phyloP scores from a whole-genome alignment of 2,797 vertebrate genomes.

The Euthynnus affinis region DNA sequence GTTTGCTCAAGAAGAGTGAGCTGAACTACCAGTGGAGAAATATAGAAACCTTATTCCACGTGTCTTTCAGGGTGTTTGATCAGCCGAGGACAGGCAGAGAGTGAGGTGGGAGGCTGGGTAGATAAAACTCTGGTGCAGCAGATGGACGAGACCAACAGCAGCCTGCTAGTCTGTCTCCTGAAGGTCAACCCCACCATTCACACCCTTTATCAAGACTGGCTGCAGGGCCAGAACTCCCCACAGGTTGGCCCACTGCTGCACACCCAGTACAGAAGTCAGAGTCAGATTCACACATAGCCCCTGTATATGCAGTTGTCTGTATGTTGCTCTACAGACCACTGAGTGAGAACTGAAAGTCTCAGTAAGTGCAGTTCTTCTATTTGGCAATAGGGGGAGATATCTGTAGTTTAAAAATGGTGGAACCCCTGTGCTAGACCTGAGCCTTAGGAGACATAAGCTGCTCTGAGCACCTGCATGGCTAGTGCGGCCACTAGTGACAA shows the following conservation, averaged over 20 bases:
- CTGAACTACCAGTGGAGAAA: too few species aligned
- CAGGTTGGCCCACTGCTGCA: constrained; percentile 86
- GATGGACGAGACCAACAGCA: constrained; percentile 93
- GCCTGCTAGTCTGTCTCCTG: constrained; percentile 88
- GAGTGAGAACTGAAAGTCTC: neutral
- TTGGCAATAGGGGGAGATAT: constrained; percentile 47
- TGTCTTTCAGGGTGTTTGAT: constrained; percentile 91
- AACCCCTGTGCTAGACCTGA: neutral
- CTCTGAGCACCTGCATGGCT: too few species aligned
- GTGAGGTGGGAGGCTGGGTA: constrained; percentile 79
- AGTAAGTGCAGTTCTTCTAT: constrained; percentile 23
- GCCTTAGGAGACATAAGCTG: neutral
- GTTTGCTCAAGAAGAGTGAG: too few species aligned
- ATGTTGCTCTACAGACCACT: neutral
- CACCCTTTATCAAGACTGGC: constrained; percentile 93
- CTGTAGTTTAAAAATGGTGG: neutral
- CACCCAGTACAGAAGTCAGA: constrained; percentile 84
- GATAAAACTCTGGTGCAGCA: constrained; percentile 90
- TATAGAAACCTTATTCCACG: too few species aligned
- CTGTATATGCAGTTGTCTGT: constrained; percentile 86
- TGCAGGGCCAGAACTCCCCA: constrained; percentile 89
- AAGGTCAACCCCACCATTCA: constrained; percentile 86
- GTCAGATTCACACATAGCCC: constrained; percentile 63
- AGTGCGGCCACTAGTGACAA: too few species aligned
- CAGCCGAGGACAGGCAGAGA: constrained; percentile 93